Base-by-base conservation (phyloP, 1,140 invertebrate species). In the Brachionus calyciflorus region DNA sequence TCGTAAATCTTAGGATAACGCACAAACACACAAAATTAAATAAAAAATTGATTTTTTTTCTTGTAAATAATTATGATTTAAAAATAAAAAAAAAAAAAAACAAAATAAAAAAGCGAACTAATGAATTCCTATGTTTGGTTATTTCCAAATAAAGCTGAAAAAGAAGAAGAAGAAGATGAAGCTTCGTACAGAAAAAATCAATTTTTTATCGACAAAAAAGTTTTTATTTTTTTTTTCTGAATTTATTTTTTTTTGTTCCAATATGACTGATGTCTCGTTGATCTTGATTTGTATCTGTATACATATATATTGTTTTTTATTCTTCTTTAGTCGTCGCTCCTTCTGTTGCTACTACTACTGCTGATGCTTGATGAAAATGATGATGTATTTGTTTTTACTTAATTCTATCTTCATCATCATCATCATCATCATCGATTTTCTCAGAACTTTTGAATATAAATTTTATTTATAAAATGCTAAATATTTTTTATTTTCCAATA, bases 21-120 rank as follows among this genome's bases (percentile, higher is more conserved):
- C n/a, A n/a, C n/a, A n/a, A n/a, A n/a, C n/a, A n/a, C 37, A 10
- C 37, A 37, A 60, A 60, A 60, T 60, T 37, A 60, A 60, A 60
- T 60, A 60, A 60, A 37, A 37, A 60, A 60, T 60, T 60, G 55
- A 60, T 60, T 60, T 60, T 60, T 60, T 60, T 60, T 33, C 30
- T 60, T 30, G 30, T 60, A 60, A 60, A 60, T 60, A 60, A 60
- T 60, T 60, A 60, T 60, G 28, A 60, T 60, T 60, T 60, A 19
- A 30, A 60, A 19, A 33, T 28, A 55, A 55, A n/a, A 28, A 55
- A 55, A 28, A 55, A 28, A 28, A 55, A 28, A 55, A 28, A 6
- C 28, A 49, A 33, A 55, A 55, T 55, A 28, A 55, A 55, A n/a
- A n/a, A n/a, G n/a, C n/a, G 53, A 60, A 33, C 37, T 60, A 60